These are phyloP conservation scores for Caenorhabditis sulstoni DNA, from an alignment of 2,888 invertebrate species.

Conservation along the genomic window DNA sequence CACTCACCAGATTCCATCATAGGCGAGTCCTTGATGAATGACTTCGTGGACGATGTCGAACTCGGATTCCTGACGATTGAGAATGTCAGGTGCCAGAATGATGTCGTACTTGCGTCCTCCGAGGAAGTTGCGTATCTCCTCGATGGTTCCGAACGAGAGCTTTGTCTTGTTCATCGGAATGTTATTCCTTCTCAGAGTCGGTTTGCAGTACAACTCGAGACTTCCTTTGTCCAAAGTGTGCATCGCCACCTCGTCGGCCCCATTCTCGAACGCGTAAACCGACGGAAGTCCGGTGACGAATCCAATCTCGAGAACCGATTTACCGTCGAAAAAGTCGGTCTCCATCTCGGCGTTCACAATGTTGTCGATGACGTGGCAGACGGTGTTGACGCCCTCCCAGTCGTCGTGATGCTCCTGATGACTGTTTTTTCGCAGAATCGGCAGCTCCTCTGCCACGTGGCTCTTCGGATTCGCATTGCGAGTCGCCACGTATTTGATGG, in stretches of 20 bases:
- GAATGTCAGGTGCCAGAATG: slow-evolving; percentile 76
- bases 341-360: slow-evolving; percentile 76
- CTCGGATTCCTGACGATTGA: slow-evolving; percentile 68
- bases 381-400: slow-evolving; percentile 76
- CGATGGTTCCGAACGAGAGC: slow-evolving; percentile 66
- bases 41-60: slow-evolving; percentile 74
- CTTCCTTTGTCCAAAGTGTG: slow-evolving; percentile 65
- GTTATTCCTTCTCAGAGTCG: slow-evolving; percentile 74
- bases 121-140: slow-evolving; percentile 62
- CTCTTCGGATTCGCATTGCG: slow-evolving; percentile 47
- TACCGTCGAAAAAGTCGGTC: slow-evolving; percentile 74
- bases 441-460: slow-evolving; percentile 50
- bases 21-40: slow-evolving; percentile 67
- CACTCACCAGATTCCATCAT: slow-evolving; percentile 76
- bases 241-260: slow-evolving; percentile 73
- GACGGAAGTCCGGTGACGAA: slow-evolving; percentile 77
- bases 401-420: slow-evolving; percentile 64
- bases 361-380: slow-evolving; percentile 75
- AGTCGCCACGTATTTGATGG: slow-evolving; percentile 60
- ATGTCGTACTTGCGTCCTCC: slow-evolving; percentile 76
- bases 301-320: slow-evolving; percentile 76
- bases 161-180: slow-evolving; percentile 72
- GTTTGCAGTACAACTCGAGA: slow-evolving; percentile 69
- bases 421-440: slow-evolving; percentile 39
- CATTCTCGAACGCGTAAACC: slow-evolving; percentile 73